Evolutionary conservation across 2,797 vertebrate genomes (phyloP), one percentile per base, ranked within the genome.

Genomic region (Chiroxiphia lanceolata): DNA sequence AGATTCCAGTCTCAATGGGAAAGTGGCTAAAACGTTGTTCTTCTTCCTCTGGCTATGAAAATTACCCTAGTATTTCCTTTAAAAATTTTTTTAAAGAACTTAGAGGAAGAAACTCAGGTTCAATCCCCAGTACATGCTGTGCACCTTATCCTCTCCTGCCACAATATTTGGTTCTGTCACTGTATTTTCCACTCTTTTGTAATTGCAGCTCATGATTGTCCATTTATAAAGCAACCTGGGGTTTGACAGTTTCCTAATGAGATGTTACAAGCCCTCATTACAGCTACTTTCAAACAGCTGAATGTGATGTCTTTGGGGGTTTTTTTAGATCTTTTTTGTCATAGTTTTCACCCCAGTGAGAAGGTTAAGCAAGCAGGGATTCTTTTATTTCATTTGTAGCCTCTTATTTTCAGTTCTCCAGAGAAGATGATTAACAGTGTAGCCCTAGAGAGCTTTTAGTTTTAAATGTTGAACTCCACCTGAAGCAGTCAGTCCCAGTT

Each of bases 201-300:
- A 90, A 82, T 93, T 89, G 80, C 45, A 94, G 72, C 67, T 87
- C 67, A 67, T 89, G 90, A 93, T 79, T 91, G 90, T 93, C 86
- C 88, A 90, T 95, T 95, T 94, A 71, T 90, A 95, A 95, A 93
- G 88, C 86, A 91, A 76, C 90, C 88, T 92, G 86, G 83, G 74
- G 93, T 79, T 92, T 94, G 74, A 76, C 94, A 92, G 93, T 92
- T 93, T 95, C 93, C 92, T 96, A 95, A 95, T 59, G 85, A 95
- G 83, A 90, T 88, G 61, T 95, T 93, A 86, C 59, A 95, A 87
- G 70, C 54, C 63, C 88, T 97, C 88, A 69, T 95, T 97, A 93
- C 61, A 89, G 70, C 80, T 94, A 48, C 92, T 91, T 95, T 95
- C 93, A 91, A 87, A 87, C 44, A 82, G 48, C 50, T 91, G 86